These are phyloP conservation scores for Danio kyathit DNA, from an alignment of 2,797 vertebrate genomes.

Conservation along the genomic window DNA sequence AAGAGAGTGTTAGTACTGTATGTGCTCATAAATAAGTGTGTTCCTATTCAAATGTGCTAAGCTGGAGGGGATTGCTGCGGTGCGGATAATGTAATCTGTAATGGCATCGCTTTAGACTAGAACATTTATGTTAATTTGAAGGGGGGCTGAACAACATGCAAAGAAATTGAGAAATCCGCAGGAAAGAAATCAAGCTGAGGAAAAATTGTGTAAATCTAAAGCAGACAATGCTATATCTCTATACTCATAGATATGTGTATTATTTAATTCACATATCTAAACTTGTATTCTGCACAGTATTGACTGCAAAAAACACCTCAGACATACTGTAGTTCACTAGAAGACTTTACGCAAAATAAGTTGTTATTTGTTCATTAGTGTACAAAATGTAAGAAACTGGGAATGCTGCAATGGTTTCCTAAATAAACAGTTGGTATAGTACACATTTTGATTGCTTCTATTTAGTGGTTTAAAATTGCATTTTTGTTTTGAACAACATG, in stretches of 20 bases:
- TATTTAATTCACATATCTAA: neutral
- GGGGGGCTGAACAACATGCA: slow-evolving; percentile 8
- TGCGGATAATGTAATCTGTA: slow-evolving; percentile 27
- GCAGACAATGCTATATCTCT: neutral
- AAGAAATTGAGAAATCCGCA: neutral
- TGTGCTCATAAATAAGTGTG: slow-evolving; percentile 35
- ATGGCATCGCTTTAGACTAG: slow-evolving; percentile 3
- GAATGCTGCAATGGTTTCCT: no score
- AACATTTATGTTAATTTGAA: slow-evolving; percentile 33
- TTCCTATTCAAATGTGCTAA: slow-evolving; percentile 42
- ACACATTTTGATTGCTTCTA: no score
- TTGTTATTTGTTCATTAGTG: no score
- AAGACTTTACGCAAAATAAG: no score
- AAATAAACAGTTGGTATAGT: no score
- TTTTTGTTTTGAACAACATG: no score
- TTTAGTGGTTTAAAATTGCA: no score
- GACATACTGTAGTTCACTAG: no score
- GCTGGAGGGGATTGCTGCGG: slow-evolving; percentile 38
- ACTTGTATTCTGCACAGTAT: neutral
- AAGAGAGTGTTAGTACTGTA: slow-evolving; percentile 24
- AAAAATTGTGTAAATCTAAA: neutral
- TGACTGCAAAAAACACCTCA: no score
- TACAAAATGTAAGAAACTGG: no score
- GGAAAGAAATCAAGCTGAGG: neutral
- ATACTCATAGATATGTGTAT: neutral